Base-by-base conservation (phyloP, 1,140 invertebrate species). In the Drosophila seguyi region DNA sequence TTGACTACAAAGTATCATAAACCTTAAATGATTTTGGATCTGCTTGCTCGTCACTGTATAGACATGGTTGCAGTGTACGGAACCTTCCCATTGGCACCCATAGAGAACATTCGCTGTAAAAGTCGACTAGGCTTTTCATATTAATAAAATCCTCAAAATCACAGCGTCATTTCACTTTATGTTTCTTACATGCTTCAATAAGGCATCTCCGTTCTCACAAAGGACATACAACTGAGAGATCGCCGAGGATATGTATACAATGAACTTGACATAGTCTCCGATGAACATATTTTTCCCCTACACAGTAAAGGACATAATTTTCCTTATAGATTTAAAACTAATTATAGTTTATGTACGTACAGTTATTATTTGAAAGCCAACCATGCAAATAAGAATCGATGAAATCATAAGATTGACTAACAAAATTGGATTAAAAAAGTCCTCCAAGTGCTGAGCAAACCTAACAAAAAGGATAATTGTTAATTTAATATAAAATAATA, bases 381-480 rank as follows among this genome's bases (percentile, higher is more conserved):
- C 87, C 90, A 92, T 91, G 53, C 92, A 92, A 57, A 92, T 92
- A 2, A 92, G 58, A 29, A 92, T 48, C 0, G 92, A 80, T 20
- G 91, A 92, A 39, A 92, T 91, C 20, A 76, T 79, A 6, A 91
- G 66, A 71, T 92, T 92, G 2, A 90, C 74, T 7, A 92, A 50
- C 4, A 92, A 57, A 31, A 92, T 92, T 0, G 92, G 92, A 74
- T 81, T 92, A n/a, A 92, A 92, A 42, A 92, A 91, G 36, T 91
- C 74, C 13, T 92, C 91, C 55, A 92, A 62, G 0, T 31, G 56
- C 7, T 67, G 59, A 4, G 78, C 71, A 38, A 92, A 92, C 38
- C 91, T 92, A 13, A 45, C 38, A 39, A 7, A n/a, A 0, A 6
- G 6, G 14, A 31, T 6, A 10, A 50, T 10, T 18, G 8, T 6